Conservation (phyloP, 1,140 invertebrate species). For the Andricus grossulariae region DNA sequence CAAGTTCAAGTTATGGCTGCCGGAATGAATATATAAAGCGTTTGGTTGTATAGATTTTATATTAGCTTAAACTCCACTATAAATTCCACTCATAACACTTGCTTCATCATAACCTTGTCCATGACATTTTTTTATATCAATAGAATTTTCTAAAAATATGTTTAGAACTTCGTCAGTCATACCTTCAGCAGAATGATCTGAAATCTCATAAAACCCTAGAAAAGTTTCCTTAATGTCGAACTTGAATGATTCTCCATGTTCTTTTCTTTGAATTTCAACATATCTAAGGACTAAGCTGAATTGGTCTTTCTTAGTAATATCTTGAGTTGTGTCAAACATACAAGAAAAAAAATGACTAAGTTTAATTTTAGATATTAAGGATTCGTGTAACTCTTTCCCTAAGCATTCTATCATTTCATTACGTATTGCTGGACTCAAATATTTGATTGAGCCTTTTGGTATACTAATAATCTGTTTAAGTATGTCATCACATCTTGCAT, state of each 20-base stretch:
- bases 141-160: conserved; percentile 41
- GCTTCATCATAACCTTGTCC: conserved; percentile 60
- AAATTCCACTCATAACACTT: conserved; percentile 57
- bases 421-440: conserved; percentile 40
- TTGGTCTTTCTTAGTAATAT: conserved; percentile 47
- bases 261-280: conserved; percentile 32
- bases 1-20: conserved; percentile 62
- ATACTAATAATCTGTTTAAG: conserved; percentile 36
- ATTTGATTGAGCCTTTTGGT: conserved; percentile 38
- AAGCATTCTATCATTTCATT: conserved; percentile 38
- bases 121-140: conserved; percentile 39
- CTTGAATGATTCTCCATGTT: conserved; percentile 33
- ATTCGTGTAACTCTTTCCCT: conserved; percentile 19
- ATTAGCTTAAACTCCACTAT: conserved; percentile 53
- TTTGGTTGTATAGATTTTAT: too few species aligned
- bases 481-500: conserved; percentile 37
- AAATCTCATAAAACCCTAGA: conserved; percentile 43
- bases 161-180: too few species aligned
- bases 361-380: conserved; percentile 33
- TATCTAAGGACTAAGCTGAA: conserved; percentile 39
- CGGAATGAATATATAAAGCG: conserved; percentile 53
- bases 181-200: conserved; percentile 42
- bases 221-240: conserved; percentile 43
- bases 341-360: conserved; percentile 39
- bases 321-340: too few species aligned